Evolutionary conservation across 2,888 invertebrate genomes (phyloP), one percentile per base, ranked within the genome.

Genomic region (Philhelius pedissequus): DNA sequence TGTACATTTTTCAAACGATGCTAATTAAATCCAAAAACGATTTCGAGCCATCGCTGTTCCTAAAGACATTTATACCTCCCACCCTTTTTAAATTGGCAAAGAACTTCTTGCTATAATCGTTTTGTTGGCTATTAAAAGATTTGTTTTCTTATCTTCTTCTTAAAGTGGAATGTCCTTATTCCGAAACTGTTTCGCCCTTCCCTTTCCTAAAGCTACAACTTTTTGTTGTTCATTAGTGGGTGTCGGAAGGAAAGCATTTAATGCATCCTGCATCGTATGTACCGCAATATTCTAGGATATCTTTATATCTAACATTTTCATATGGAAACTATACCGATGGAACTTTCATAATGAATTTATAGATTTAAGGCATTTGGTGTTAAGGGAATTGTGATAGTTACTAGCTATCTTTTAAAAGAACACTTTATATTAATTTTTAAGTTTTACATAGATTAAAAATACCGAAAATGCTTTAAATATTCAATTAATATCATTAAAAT

Each of bases 311-410:
- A 70, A 30, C 56, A 62, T 58, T 81, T 68, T 66, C 38, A 56
- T 43, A 45, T 43, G 38, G 64, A 50, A 70, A 71, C 60, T 78
- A 30, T 79, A 79, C 74, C 83, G 78, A 79, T 69, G 43, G 20
- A 83, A 83, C 68, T 83, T 83, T 83, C 79, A 74, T 83, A 83
- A 83, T 83, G 83, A 83, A 83, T 83, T 83, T 83, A 83, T 83
- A 83, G 78, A 69, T 78, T 64, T 56, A 54, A 78, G 56, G 69
- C 74, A 38, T 58, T 83, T 83, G 69, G 50, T 74, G 50, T 30
- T 60, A 13, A 35, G 66, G 60, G 35, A 11, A 30, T 32, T 8
- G 7, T 32, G 30, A n/a, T 15, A 2, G 50, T 27, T 7, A 27
- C 27, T 15, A n/a, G n/a, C n/a, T n/a, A n/a, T 30, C 3, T 15